Percentiles rank a stretch among this genome's conserved stretches.
Evolutionary conservation across 1,140 invertebrate species (phyloP).

Genomic region (Hydropsyche tenuis): DNA sequence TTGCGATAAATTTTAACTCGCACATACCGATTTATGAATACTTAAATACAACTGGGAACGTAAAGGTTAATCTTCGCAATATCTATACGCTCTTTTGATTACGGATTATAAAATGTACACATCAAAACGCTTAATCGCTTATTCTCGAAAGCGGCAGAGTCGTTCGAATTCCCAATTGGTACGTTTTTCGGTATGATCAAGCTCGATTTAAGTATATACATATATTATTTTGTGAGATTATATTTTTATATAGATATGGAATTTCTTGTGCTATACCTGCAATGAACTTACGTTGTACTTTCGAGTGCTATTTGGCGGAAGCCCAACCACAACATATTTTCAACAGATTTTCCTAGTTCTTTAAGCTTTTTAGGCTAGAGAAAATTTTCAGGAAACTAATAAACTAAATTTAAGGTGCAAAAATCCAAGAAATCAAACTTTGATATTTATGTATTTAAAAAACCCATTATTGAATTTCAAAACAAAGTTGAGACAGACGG

Average conservation of each 20-base stretch:
- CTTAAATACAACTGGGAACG: slow-evolving; percentile 1
- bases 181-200: too few species aligned
- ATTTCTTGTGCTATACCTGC: too few species aligned
- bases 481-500: too few species aligned
- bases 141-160: background rate
- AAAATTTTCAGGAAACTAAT: background rate
- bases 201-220: too few species aligned
- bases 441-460: too few species aligned
- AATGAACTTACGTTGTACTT: too few species aligned
- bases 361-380: background rate
- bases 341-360: background rate
- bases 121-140: background rate
- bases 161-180: background rate
- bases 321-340: slow-evolving; percentile 17
- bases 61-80: slow-evolving; percentile 18
- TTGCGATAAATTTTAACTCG: slow-evolving; percentile 9
- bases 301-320: background rate
- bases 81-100: slow-evolving; percentile 1
- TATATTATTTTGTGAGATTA: too few species aligned
- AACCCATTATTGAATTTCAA: background rate
- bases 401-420: background rate
- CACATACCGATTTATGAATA: slow-evolving; percentile 18
- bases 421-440: too few species aligned
- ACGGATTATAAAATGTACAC: background rate
- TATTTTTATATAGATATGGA: too few species aligned